Conservation (phyloP, 2,888 invertebrate genomes). For the Epinotia brunnichana region DNA sequence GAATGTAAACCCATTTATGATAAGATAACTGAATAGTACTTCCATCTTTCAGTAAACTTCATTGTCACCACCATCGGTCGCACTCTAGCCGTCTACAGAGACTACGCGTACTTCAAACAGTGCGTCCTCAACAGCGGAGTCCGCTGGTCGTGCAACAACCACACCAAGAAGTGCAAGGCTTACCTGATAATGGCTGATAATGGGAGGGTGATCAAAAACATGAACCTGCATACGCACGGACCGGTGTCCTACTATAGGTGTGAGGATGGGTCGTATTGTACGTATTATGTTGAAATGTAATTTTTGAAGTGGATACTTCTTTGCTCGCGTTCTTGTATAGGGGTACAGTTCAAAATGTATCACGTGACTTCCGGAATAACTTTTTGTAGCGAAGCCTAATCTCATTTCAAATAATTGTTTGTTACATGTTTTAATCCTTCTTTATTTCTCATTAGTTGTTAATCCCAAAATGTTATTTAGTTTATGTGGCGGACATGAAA, state of each 20-base stretch:
- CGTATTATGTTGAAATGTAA: too few relatives aligned
- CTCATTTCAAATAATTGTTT: too few relatives aligned
- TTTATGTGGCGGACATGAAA: too few relatives aligned
- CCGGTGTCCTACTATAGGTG: constrained; percentile 48
- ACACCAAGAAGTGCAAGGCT: constrained; percentile 51
- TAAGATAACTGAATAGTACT: neutral
- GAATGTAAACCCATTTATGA: neutral
- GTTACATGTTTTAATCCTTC: too few relatives aligned
- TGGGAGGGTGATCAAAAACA: constrained; percentile 48
- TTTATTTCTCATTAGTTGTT: too few relatives aligned
- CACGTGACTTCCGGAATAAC: too few relatives aligned
- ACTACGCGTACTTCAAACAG: constrained; percentile 49
- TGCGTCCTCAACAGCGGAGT: constrained; percentile 37
- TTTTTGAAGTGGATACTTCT: too few relatives aligned
- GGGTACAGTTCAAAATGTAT: too few relatives aligned
- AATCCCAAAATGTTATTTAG: too few relatives aligned
- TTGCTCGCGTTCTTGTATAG: too few relatives aligned
- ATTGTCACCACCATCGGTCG: constrained; percentile 48
- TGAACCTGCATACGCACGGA: constrained; percentile 51
- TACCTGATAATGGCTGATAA: constrained; percentile 48
- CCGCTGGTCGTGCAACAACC: constrained; percentile 48
- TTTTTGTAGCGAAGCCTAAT: too few relatives aligned
- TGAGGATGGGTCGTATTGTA: constrained; percentile 44
- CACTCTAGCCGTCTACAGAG: constrained; percentile 47
- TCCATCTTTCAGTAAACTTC: constrained; percentile 46